phyloP scores from a whole-genome alignment of 2,797 vertebrate species.

The Anomalospiza imberbis region DNA sequence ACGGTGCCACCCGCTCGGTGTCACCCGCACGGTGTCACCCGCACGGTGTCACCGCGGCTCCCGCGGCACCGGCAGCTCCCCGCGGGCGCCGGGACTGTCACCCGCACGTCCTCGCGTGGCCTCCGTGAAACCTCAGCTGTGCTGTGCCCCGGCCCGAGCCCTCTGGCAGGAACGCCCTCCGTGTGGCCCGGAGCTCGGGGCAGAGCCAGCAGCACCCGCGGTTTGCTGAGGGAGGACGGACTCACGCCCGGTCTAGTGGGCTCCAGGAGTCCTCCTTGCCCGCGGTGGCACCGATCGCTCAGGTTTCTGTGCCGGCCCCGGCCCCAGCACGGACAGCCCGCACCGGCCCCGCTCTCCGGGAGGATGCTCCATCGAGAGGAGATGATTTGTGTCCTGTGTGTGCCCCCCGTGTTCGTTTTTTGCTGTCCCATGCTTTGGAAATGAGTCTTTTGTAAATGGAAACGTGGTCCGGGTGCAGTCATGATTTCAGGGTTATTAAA shows the following conservation, averaged over 20 bases:
- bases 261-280: too few relatives aligned
- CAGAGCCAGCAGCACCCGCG: neutral
- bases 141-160: too few relatives aligned
- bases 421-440: neutral
- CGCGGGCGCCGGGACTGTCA: neutral
- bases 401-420: neutral
- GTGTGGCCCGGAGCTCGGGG: neutral
- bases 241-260: neutral
- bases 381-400: neutral
- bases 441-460: neutral
- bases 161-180: too few relatives aligned
- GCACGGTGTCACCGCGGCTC: too few relatives aligned
- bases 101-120: neutral
- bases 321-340: neutral
- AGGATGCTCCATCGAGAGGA: rapidly evolving
- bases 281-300: too few relatives aligned
- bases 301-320: neutral
- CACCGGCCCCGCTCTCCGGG: neutral
- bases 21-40: too few relatives aligned
- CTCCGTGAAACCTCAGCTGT: neutral
- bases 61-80: neutral
- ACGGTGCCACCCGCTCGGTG: too few relatives aligned
- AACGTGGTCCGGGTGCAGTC: neutral
- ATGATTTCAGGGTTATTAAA: constrained; percentile 38
- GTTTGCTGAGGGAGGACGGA: neutral